These are phyloP conservation scores for Leptinotarsa defecta DNA, from an alignment of 1,140 invertebrate species.

Conservation along the genomic window DNA sequence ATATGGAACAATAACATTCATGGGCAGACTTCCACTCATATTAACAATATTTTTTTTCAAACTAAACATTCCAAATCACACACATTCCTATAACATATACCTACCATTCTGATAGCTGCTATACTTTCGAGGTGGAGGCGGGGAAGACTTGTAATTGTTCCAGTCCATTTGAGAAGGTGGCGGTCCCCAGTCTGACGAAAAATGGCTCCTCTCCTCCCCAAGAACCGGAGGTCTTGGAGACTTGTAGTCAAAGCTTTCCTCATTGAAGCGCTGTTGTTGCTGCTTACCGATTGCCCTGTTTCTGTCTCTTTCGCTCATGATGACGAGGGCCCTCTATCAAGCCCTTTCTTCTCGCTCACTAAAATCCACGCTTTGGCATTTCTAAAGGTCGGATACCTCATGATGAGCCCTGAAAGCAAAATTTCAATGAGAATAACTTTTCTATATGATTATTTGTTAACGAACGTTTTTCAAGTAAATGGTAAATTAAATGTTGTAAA, in stretches of 20 bases:
- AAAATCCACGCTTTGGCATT: conserved; percentile 13
- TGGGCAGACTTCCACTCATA: not conserved
- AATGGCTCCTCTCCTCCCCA: conserved; percentile 52
- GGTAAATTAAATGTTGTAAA: too few species aligned
- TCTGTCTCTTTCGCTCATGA: conserved; percentile 44
- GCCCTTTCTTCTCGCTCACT: conserved; percentile 10
- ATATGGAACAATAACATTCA: too few species aligned
- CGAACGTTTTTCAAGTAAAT: too few species aligned
- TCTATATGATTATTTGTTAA: too few species aligned
- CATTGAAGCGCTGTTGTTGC: conserved; percentile 45
- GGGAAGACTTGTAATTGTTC: conserved; percentile 42
- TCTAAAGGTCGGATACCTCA: conserved; percentile 16
- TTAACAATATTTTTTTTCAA: not conserved
- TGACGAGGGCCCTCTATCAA: conserved; percentile 35
- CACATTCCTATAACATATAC: not conserved
- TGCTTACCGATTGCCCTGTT: conserved; percentile 22
- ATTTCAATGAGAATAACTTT: too few species aligned
- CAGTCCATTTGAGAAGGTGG: conserved; percentile 41
- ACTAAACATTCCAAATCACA: not conserved
- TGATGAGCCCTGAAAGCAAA: conserved; percentile 21
- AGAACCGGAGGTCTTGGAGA: conserved; percentile 53
- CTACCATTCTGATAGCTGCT: conserved; percentile 34
- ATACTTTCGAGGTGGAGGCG: conserved; percentile 44
- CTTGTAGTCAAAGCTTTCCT: conserved; percentile 49
- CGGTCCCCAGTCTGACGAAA: conserved; percentile 44